These are phyloP conservation scores for Ammodytes dubius DNA, from an alignment of 2,113 vertebrate species.

Conservation along the genomic window DNA sequence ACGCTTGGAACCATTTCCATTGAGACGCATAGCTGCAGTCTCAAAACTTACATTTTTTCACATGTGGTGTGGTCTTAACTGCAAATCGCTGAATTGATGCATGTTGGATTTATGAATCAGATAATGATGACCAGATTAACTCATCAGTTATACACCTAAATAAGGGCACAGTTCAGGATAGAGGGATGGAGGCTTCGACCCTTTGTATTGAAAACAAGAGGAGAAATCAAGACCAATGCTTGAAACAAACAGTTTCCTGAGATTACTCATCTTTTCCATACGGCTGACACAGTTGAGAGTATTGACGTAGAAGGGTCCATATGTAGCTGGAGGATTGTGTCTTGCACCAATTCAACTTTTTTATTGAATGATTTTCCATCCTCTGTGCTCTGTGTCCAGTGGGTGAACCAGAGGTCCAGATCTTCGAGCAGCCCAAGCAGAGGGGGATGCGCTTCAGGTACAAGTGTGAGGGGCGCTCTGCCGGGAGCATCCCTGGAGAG, in stretches of 20 bases:
- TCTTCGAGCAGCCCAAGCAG: slow-evolving; percentile 96
- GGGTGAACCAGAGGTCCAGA: slow-evolving; percentile 89
- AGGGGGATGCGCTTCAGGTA: slow-evolving; percentile 98
- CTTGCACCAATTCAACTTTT: neutral
- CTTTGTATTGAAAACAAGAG: too few species aligned
- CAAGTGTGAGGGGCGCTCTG: slow-evolving; percentile 96
- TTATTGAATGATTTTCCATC: neutral
- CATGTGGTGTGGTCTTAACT: neutral
- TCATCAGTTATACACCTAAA: neutral
- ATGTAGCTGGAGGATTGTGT: neutral
- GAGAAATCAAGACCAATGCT: too few species aligned
- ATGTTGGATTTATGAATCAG: neutral
- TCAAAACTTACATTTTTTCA: neutral
- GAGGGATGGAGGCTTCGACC: too few species aligned
- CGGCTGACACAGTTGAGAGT: too few species aligned
- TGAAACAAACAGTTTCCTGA: too few species aligned
- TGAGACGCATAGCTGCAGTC: neutral
- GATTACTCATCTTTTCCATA: too few species aligned
- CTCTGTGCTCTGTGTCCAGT: slow-evolving; percentile 53
- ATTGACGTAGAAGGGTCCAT: too few species aligned
- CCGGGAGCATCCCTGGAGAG: slow-evolving; percentile 97
- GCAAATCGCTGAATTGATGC: neutral
- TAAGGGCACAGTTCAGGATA: too few species aligned
- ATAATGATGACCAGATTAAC: neutral
- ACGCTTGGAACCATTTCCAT: neutral